Evolutionary conservation across 2,113 vertebrate species (phyloP), one percentile per base, ranked within the genome.

Genomic region (Dicrurus megarhynchus): DNA sequence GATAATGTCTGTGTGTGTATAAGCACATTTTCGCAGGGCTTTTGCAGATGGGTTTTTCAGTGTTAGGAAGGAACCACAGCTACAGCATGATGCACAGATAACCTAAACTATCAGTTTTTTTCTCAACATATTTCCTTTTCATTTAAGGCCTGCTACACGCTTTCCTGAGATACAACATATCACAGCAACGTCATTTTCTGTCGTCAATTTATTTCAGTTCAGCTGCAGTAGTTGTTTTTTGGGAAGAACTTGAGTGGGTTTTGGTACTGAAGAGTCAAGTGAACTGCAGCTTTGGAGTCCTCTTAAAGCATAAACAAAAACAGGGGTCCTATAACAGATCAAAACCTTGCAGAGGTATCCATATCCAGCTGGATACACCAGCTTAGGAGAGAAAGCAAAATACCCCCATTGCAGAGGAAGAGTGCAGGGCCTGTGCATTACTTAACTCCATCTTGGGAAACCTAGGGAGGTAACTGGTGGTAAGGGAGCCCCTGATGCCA

Each of bases 1-100:
- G 96, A 95, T 98, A 96, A 96, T 95, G 89, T 85, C 90, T 96
- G 50, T 84, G 82, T 89, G 90, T 65, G 82, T 80, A 85, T 75
- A 95, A 96, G 94, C 95, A 63, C 96, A 95, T 96, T 98, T 93
- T 95, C 49, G 6, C 80, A 90, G 88, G 73, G 93, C 73, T 90
- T 91, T 90, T 92, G 84, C 87, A 87, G 85, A 37, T 4, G 84
- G 95, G 78, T 81, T 96, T 96, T 95, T 84, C 91, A 53, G 95
- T 56, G 93, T 73, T 94, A 96, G 91, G 94, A 96, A 92, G 93
- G 89, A 97, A 95, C 96, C 80, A 84, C 33, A 64, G 95, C 74
- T 68, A 95, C 53, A 75, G 80, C 95, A 95, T 30, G 89, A 96
- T 94, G 93, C 91, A 91, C 83, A 95, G 97, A 98, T 87, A 96